Evolutionary conservation across 2,113 vertebrate species (phyloP).

Genomic region (Geococcyx californianus): DNA sequence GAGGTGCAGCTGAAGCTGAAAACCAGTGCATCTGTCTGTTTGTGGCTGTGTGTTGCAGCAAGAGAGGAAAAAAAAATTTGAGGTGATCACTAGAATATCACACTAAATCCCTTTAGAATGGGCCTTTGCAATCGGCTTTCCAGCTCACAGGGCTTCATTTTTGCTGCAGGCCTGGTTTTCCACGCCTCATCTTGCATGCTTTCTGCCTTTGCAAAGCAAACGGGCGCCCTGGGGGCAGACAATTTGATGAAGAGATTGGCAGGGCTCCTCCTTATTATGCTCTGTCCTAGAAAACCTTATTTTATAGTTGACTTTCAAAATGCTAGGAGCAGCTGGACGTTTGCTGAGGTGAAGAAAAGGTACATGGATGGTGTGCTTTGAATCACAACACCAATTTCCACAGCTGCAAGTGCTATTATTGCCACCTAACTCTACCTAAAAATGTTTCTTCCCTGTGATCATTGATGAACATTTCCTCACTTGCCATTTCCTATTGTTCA

Average conservation of each 20-base stretch:
- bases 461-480: neutral
- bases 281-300: neutral
- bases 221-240: rapidly evolving
- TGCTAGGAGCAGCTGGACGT: neutral
- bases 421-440: neutral
- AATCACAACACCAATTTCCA: neutral
- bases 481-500: neutral
- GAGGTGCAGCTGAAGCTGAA: neutral
- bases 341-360: neutral
- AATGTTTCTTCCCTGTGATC: neutral
- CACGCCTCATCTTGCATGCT: rapidly evolving
- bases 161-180: neutral
- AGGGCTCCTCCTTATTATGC: neutral
- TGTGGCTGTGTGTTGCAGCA: rapidly evolving
- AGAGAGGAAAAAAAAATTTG: neutral
- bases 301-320: neutral
- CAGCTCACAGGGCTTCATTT: rapidly evolving
- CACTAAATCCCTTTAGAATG: too few species aligned
- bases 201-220: neutral
- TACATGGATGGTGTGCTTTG: neutral
- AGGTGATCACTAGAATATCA: neutral
- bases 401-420: neutral
- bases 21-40: rapidly evolving
- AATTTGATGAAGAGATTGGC: neutral
- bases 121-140: neutral